Conservation (phyloP, 2,888 invertebrate genomes). For the Ctenicera cuprea region DNA sequence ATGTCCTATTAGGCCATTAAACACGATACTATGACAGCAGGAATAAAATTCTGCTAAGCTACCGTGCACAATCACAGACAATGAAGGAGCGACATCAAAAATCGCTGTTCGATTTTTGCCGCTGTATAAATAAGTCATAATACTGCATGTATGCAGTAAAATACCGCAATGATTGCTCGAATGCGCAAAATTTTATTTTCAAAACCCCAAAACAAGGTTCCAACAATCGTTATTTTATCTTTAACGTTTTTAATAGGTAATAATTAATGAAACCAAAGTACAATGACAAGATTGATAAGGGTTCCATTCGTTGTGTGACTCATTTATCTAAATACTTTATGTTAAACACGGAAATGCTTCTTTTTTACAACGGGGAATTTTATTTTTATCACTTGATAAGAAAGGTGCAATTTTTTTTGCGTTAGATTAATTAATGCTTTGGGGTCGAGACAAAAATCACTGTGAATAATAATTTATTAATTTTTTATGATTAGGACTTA, state of each 20-base stretch:
- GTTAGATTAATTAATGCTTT: too few species aligned
- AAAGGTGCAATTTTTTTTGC: background rate
- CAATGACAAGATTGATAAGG: constrained; percentile 29
- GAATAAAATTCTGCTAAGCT: background rate
- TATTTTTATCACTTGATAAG: constrained; percentile 16
- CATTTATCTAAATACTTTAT: constrained; percentile 25
- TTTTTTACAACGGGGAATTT: constrained; percentile 17
- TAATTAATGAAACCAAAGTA: constrained; percentile 13
- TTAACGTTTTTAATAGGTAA: constrained; percentile 10
- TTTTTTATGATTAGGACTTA: too few species aligned
- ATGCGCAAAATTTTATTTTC: constrained; percentile 34
- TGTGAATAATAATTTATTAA: too few species aligned
- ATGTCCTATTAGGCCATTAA: constrained; percentile 15
- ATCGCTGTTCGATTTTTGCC: constrained; percentile 10
- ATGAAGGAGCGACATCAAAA: background rate
- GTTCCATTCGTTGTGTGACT: constrained; percentile 14
- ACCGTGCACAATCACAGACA: background rate
- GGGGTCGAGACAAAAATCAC: too few species aligned
- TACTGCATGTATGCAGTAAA: constrained; percentile 39
- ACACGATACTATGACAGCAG: constrained; percentile 7
- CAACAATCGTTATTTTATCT: background rate
- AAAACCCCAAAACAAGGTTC: background rate
- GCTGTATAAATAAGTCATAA: background rate
- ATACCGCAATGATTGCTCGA: constrained; percentile 36
- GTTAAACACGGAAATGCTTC: constrained; percentile 14